These are phyloP conservation scores for Perithous albicinctus DNA, from an alignment of 2,888 invertebrate species.

Conservation along the genomic window DNA sequence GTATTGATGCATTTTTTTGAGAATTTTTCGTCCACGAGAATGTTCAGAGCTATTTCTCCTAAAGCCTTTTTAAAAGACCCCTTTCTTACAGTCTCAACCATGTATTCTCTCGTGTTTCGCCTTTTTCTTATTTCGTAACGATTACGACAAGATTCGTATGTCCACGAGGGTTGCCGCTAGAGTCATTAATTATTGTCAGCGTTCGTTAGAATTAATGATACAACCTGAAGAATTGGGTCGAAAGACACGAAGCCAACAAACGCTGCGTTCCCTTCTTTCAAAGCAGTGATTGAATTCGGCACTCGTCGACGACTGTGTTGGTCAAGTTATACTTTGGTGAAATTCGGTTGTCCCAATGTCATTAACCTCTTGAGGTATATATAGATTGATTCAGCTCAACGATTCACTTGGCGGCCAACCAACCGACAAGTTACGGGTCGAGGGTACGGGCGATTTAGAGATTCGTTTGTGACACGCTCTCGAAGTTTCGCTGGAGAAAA, in stretches of 20 bases:
- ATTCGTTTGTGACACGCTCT: constrained; percentile 8
- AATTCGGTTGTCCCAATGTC: constrained; percentile 49
- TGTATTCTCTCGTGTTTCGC: background rate
- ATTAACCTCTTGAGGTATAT: constrained; percentile 20
- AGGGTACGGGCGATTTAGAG: constrained; percentile 33
- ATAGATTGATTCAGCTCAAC: constrained; percentile 28
- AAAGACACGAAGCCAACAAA: background rate
- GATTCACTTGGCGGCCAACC: constrained; percentile 9
- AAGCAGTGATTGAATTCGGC: constrained; percentile 26
- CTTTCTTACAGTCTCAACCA: background rate
- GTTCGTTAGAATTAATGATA: constrained; percentile 10
- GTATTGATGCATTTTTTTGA: too few relatives aligned
- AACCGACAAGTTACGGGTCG: constrained; percentile 40
- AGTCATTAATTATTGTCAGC: constrained; percentile 10
- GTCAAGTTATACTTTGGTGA: constrained; percentile 38
- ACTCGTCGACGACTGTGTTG: constrained; percentile 38
- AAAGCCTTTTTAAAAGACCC: background rate
- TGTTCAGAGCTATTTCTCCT: background rate
- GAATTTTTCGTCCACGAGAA: too few relatives aligned
- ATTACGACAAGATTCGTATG: constrained; percentile 3
- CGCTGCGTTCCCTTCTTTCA: background rate
- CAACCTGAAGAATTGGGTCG: background rate
- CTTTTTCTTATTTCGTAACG: background rate
- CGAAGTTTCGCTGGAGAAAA: constrained; percentile 11
- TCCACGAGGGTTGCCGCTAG: background rate